These are phyloP conservation scores for Sphecodes monilicornis DNA, from an alignment of 2,888 invertebrate genomes.

Conservation along the genomic window DNA sequence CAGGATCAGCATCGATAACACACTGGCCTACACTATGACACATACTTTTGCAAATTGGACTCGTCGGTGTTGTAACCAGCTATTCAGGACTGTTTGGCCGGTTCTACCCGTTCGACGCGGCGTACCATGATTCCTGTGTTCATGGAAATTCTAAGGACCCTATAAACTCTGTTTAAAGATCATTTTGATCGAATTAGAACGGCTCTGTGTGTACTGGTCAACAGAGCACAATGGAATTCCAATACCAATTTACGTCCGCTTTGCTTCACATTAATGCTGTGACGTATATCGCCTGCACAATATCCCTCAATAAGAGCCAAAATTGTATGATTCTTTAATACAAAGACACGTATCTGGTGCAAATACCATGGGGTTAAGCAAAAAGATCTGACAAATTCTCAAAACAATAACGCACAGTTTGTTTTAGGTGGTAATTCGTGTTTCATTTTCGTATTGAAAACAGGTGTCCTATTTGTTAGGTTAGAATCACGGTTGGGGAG, in stretches of 20 bases:
- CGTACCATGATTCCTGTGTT: conserved; percentile 49
- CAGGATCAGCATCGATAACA: conserved; percentile 33
- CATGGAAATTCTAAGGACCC: conserved; percentile 64
- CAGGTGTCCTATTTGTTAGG: too few species aligned
- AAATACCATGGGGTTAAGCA: not conserved
- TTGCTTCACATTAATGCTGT: conserved; percentile 50
- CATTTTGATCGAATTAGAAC: conserved; percentile 68
- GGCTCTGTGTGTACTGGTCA: conserved; percentile 11
- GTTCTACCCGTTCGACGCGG: conserved; percentile 16
- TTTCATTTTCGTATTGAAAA: too few species aligned
- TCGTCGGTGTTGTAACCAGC: conserved; percentile 23
- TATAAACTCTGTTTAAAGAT: conserved; percentile 68
- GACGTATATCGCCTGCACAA: conserved; percentile 25
- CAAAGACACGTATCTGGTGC: not conserved
- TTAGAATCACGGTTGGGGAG: too few species aligned
- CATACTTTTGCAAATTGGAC: conserved; percentile 59
- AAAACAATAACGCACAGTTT: too few species aligned
- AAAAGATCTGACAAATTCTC: not conserved
- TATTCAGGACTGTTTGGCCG: conserved; percentile 40
- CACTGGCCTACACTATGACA: conserved; percentile 16
- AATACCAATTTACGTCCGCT: conserved; percentile 66
- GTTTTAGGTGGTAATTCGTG: too few species aligned
- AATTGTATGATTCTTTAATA: not conserved
- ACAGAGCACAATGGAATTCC: conserved; percentile 60
- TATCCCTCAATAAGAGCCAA: conserved; percentile 15